phyloP scores from a whole-genome alignment of 2,113 vertebrate species.

The Pollachius pollachius region DNA sequence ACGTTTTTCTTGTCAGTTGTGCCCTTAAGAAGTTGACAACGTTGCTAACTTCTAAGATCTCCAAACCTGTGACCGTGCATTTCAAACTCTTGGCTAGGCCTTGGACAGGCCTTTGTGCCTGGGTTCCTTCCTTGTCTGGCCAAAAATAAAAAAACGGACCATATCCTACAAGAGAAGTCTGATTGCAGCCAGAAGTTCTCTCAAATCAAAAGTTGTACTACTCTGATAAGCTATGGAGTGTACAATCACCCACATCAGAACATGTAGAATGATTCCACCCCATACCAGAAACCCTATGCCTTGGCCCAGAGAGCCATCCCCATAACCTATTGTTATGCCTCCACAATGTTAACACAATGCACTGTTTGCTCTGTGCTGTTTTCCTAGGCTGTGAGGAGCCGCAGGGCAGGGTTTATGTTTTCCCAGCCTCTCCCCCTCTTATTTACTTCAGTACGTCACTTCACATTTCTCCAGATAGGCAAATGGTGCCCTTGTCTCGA shows the following conservation, averaged over 20 bases:
- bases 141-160: conserved; percentile 38
- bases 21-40: not conserved
- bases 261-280: conserved; percentile 21
- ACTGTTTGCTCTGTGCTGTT: conserved; percentile 48
- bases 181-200: conserved; percentile 31
- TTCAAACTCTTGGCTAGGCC: too few species aligned
- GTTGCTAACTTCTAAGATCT: too few species aligned
- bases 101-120: too few species aligned
- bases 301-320: conserved; percentile 43
- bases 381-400: conserved; percentile 35
- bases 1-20: not conserved
- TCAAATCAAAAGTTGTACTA: conserved; percentile 40
- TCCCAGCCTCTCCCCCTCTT: conserved; percentile 32
- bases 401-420: conserved; percentile 38
- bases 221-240: conserved; percentile 25
- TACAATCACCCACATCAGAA: conserved; percentile 17
- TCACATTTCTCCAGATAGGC: conserved; percentile 60
- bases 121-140: too few species aligned
- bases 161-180: conserved; percentile 44
- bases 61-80: too few species aligned
- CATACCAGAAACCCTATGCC: conserved; percentile 27
- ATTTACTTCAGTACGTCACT: conserved; percentile 54
- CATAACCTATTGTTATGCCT: conserved; percentile 36
- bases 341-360: conserved; percentile 42
- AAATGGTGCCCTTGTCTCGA: conserved; percentile 43